Evolutionary conservation across 1,140 invertebrate species (phyloP).

Genomic region (Bombus terrestris): DNA sequence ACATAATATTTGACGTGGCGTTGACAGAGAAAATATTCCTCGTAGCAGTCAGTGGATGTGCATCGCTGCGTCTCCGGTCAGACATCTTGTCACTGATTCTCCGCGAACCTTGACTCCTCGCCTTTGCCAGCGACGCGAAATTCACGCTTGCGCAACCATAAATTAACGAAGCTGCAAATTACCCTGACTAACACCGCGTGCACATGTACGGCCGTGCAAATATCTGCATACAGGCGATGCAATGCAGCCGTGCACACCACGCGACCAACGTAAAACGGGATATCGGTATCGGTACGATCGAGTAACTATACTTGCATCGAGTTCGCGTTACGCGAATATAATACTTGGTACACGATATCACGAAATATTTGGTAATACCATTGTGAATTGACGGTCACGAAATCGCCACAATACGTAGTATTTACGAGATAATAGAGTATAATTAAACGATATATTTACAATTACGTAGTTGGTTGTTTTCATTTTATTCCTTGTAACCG

Average conservation of each 20-base stretch:
- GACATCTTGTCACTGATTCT: conserved; percentile 51
- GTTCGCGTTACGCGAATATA: background rate
- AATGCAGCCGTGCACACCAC: conserved; percentile 19
- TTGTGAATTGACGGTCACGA: background rate
- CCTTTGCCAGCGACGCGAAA: conserved; percentile 49
- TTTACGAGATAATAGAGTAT: background rate
- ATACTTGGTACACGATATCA: background rate
- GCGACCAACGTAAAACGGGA: conserved; percentile 13
- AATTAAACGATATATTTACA: background rate
- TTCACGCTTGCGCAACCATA: conserved; percentile 59
- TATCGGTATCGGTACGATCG: conserved; percentile 13
- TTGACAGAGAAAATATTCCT: background rate
- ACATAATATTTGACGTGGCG: background rate
- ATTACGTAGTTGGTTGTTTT: background rate
- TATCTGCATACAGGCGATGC: conserved; percentile 40
- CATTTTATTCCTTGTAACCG: too few relatives aligned
- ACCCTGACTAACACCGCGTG: conserved; percentile 51
- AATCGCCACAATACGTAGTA: background rate
- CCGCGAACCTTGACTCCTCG: conserved; percentile 48
- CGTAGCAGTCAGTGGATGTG: background rate
- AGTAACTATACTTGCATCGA: background rate
- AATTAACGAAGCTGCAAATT: conserved; percentile 57
- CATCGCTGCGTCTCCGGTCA: conserved; percentile 1
- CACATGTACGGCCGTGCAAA: conserved; percentile 45
- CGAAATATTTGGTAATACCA: background rate